Percentiles rank a stretch among this genome's conserved stretches.
phyloP scores from a whole-genome alignment of 2,113 vertebrate genomes.

The Haplochromis burtoni region DNA sequence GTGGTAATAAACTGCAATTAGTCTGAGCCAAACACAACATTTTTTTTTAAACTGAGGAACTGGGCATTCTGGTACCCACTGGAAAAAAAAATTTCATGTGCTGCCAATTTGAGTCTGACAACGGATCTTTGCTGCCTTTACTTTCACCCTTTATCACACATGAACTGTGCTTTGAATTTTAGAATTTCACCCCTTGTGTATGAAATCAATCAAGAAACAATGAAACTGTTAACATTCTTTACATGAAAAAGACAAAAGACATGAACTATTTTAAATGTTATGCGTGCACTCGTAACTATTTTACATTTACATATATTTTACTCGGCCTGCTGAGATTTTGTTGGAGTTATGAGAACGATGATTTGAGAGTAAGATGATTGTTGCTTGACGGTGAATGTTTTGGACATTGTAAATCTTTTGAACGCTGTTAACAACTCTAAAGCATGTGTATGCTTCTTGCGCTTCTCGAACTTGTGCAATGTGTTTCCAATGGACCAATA shows the following conservation, averaged over 20 bases:
- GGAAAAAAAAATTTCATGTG: not conserved
- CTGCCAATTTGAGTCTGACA: not conserved
- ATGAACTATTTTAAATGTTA: not conserved
- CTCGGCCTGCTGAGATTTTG: not conserved
- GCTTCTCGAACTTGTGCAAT: not conserved
- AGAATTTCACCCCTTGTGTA: not conserved
- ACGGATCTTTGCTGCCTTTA: accelerated
- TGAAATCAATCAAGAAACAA: not conserved
- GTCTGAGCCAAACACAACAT: not conserved
- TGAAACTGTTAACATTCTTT: not conserved
- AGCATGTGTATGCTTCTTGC: not conserved
- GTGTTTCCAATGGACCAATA: slow-evolving; percentile 13
- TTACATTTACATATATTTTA: not conserved
- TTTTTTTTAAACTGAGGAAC: not conserved
- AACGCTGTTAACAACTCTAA: not conserved
- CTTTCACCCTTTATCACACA: not conserved
- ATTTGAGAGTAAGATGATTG: not conserved
- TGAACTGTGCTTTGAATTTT: not conserved
- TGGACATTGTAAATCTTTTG: not conserved
- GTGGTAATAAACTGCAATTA: not conserved
- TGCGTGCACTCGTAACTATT: not conserved
- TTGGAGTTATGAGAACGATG: not conserved
- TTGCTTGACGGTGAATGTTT: not conserved
- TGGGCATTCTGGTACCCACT: not conserved
- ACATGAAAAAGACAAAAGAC: not conserved